Evolutionary conservation across 2,113 vertebrate species (phyloP), one percentile per base, ranked within the genome.

Genomic region (Carassius gibelio): DNA sequence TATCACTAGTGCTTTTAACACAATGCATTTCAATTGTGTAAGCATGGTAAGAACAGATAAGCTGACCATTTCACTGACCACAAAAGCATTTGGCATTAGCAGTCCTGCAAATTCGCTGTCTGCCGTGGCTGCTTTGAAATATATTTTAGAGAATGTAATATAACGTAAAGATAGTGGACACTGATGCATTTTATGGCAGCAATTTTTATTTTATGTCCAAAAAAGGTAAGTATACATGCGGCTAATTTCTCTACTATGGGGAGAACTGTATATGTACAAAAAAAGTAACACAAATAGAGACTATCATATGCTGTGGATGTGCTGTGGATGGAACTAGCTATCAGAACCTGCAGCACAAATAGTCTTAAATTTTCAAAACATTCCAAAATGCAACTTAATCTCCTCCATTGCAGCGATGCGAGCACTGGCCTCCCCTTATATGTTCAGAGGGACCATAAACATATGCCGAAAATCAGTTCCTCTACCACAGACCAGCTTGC

Each of bases 341-440:
- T 82, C 79, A 61, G 83, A 69, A 74, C 66, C n/a, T 52, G 81
- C 86, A 82, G 82, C 80, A 90, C 85, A 92, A 92, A 93, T 90
- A 90, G 82, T 92, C 80, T 64, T 61, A 55, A 61, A 57, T 78
- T 21, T 34, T 88, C 38, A 74, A 50, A 64, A 75, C 90, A 92
- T 93, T 93, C 89, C 90, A 10, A 77, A 75, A 71, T 50, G 89
- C 85, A 92, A 91, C 1, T 71, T 50, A 90, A 86, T 82, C 87
- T 64, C 79, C 21, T 76, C 61, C 69, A 30, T 71, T 26, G 1
- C 59, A 82, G 71, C 72, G 61, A 9, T 42, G 52, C 3, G 42
- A 74, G 66, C 19, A 30, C 10, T 23, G 45, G 48, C 19, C 69
- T 75, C 57, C 66, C 57, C 5, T 4, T 66, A 34, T 75, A 72